Evolutionary conservation across 2,797 vertebrate genomes (phyloP), one percentile per base, ranked within the genome.

Genomic region (Paedocypris micromegethes): DNA sequence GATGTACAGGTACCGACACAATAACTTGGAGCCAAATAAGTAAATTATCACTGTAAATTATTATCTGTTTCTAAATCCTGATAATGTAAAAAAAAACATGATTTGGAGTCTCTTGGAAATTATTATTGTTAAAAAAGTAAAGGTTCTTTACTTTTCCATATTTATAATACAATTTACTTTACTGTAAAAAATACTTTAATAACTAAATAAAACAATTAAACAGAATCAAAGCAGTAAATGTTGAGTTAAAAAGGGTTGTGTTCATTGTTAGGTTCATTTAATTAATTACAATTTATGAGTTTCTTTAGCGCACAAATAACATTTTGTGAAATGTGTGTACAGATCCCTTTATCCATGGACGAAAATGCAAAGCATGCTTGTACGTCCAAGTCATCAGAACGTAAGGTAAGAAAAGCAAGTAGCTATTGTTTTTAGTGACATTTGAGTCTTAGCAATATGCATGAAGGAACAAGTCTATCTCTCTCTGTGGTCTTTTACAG

Each of bases 351-450:
- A 41, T 80, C 61, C 0, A 84, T 83, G 1, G 88, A 92, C 65
- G 88, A 90, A 79, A 89, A 84, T 62, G 86, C 83, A 1, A 89
- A 88, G 70, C 81, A 88, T 52, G 84, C 79, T 43, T 92, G 91
- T 80, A 79, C 83, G 62, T 82, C 80, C 7, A 84, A 86, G 78
- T 71, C 78, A 47, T 73, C 76, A 4, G 81, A 74, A 1, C 80
- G 77, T 1, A 83, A 89, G 87, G 90, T 91, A 85, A 75, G 68
- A 58, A 9, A 43, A 9, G 44, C 6, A 55, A 54, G 23, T 23
- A 23, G 23, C 23, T 23, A 23, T 23, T 23, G 23, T 23, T 23
- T 23, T 23, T 23, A 23, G 23, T 23, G 23, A 23, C 23, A 23
- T 47, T 47, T 47, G 3, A 5, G 5, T 8, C 45, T 47, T 8